Base-by-base conservation (phyloP, 2,113 vertebrate species). In the Zosterops borbonicus region DNA sequence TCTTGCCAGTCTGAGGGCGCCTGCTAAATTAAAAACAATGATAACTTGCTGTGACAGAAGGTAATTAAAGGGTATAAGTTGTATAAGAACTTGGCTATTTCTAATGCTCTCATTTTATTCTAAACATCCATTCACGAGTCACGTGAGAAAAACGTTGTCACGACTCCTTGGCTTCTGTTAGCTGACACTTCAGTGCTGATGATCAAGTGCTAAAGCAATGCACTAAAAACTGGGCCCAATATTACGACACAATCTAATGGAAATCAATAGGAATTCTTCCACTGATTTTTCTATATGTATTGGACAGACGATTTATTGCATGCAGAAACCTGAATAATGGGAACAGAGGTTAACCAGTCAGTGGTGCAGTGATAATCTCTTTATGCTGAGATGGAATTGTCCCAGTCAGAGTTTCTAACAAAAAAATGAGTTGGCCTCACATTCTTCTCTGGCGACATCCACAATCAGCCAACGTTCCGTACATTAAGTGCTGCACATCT, bases 11-110 rank as follows among this genome's bases (percentile, higher is more conserved):
- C 44, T 76, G 78, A 91, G 69, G 68, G 85, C 0, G 0, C 74
- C 55, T 89, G 35, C 60, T 81, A 92, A 93, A 94, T 93, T 92
- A 87, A 92, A 95, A 91, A 11, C 52, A 90, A 80, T 53, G 83
- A 58, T 56, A 81, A 93, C 64, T 88, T 75, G 11, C 84, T 90
- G 67, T 65, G 93, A 87, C 58, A 87, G 60, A 71, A 80, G 79
- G 85, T 75, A 95, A 95, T 93, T 90, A 89, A 83, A 80, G 52
- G 7, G 14, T 75, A 70, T 53, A 75, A 78, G 53, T 56, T 70
- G 29, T 79, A 22, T 33, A 83, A 89, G 71, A 77, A 47, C 25
- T 44, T 77, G 50, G 11, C 39, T 83, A 92, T 68, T 37, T 79
- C 41, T 71, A 78, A 74, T 56, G 42, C 11, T 65, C 16, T 64